phyloP scores from a whole-genome alignment of 2,888 invertebrate species.

The Drosophila paranaensis region DNA sequence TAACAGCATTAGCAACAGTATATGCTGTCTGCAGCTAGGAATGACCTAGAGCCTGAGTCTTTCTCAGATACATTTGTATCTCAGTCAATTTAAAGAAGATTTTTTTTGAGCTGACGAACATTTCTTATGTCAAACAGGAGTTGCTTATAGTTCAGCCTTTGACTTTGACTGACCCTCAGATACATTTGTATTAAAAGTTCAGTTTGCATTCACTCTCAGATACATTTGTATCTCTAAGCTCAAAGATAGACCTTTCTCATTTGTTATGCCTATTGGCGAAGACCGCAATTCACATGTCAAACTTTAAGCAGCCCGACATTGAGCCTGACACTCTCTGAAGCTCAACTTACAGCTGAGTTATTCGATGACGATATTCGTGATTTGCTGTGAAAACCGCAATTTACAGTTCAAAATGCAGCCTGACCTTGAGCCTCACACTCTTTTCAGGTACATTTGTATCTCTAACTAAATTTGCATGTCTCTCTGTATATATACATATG shows the following conservation, averaged over 20 bases:
- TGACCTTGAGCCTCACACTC: conserved; percentile 48
- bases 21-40: too few species aligned
- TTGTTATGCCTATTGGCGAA: not conserved
- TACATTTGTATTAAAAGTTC: not conserved
- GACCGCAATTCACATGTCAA: not conserved
- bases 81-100: too few species aligned
- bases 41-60: too few species aligned
- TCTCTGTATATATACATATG: too few species aligned
- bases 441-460: conserved; percentile 16
- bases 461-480: conserved; percentile 35
- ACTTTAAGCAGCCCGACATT: conserved; percentile 1
- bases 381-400: conserved; percentile 8
- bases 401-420: conserved; percentile 13
- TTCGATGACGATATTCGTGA: conserved; percentile 6
- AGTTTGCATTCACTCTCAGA: not conserved
- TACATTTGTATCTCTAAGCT: not conserved
- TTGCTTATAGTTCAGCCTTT: not conserved
- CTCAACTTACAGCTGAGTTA: not conserved
- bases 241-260: not conserved
- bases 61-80: too few species aligned
- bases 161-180: not conserved
- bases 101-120: too few species aligned
- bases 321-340: not conserved
- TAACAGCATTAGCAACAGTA: too few species aligned
- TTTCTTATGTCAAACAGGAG: too few species aligned